phyloP scores from a whole-genome alignment of 2,113 vertebrate species.

The Tachuris rubrigastra region DNA sequence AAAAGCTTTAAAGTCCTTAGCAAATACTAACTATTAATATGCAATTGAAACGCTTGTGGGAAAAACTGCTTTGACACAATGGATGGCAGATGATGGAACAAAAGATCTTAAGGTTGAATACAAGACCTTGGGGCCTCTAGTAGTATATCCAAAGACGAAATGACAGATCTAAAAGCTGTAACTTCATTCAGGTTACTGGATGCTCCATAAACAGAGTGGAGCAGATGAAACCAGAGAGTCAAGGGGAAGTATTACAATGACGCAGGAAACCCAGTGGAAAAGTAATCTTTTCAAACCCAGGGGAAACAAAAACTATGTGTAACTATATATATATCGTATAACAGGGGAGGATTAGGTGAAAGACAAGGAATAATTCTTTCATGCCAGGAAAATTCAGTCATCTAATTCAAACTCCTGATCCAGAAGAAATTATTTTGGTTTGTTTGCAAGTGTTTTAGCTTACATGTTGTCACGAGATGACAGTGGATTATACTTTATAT shows the following conservation, averaged over 20 bases:
- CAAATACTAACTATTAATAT: not conserved
- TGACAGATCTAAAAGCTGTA: constrained; percentile 21
- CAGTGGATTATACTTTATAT: not conserved
- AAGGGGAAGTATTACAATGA: constrained; percentile 36
- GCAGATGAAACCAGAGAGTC: constrained; percentile 46
- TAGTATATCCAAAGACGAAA: constrained; percentile 4
- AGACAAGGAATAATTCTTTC: constrained; percentile 53
- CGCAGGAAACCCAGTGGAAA: constrained; percentile 62
- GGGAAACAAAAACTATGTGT: constrained; percentile 31
- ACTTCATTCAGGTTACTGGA: constrained; percentile 10
- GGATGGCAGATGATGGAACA: not conserved
- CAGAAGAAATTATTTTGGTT: constrained; percentile 57
- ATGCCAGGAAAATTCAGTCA: constrained; percentile 70
- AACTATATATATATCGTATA: constrained; percentile 47
- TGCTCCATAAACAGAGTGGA: not conserved
- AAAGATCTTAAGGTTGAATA: constrained; percentile 32
- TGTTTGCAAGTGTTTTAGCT: constrained; percentile 54
- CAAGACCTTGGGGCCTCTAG: not conserved
- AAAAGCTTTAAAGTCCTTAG: constrained; percentile 10
- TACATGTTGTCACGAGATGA: constrained; percentile 23
- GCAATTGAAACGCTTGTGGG: not conserved
- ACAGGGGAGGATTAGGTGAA: constrained; percentile 56
- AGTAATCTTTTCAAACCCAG: constrained; percentile 51
- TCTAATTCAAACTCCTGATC: constrained; percentile 62
- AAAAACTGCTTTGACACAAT: constrained; percentile 16